Conservation (phyloP, 2,888 invertebrate genomes). For the Galerucella calmariensis region DNA sequence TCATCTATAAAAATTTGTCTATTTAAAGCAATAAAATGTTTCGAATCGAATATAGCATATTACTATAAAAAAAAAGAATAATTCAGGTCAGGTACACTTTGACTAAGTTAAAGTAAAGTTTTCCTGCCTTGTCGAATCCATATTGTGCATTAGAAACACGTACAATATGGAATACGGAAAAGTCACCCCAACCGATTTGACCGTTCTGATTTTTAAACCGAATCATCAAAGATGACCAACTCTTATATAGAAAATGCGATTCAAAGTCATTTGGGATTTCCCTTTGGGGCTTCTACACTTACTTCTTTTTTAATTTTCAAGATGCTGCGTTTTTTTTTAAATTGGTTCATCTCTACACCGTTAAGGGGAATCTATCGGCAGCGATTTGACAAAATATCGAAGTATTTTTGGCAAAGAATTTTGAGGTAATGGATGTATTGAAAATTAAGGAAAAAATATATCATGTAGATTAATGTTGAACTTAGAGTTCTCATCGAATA, state of each 20-base stretch:
- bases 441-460: too few relatives aligned
- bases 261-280: slow-evolving; percentile 14
- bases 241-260: slow-evolving; percentile 5
- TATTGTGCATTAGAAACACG: slow-evolving; percentile 30
- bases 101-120: slow-evolving; percentile 32
- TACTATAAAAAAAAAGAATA: not conserved
- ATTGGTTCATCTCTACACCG: not conserved
- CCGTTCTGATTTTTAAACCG: slow-evolving; percentile 28
- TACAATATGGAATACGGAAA: slow-evolving; percentile 28
- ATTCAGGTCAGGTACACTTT: slow-evolving; percentile 33
- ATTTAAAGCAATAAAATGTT: not conserved
- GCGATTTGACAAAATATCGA: too few relatives aligned
- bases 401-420: too few relatives aligned
- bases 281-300: not conserved
- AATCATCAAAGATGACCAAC: slow-evolving; percentile 24
- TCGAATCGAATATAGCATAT: not conserved
- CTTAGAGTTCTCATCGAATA: too few relatives aligned
- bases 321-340: not conserved
- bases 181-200: slow-evolving; percentile 18
- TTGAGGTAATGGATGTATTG: too few relatives aligned
- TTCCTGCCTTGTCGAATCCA: slow-evolving; percentile 25
- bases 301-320: not conserved
- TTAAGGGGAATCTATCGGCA: too few relatives aligned
- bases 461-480: too few relatives aligned
- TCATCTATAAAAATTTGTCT: not conserved